These are phyloP conservation scores for Cataglyphis livida DNA, from an alignment of 2,888 invertebrate genomes.

Conservation along the genomic window DNA sequence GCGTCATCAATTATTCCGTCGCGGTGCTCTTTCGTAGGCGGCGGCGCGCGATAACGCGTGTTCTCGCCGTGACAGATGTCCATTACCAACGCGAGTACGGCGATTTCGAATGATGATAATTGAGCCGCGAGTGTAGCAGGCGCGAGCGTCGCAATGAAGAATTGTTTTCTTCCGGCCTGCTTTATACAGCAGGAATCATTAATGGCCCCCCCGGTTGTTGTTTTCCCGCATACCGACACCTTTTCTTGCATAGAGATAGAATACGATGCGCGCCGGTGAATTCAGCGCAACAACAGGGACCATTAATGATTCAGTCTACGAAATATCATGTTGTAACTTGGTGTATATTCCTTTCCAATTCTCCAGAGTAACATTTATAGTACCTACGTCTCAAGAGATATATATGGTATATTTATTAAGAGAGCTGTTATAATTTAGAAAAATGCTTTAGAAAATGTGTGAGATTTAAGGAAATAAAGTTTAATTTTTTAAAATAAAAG, in stretches of 20 bases:
- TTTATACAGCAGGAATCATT: slow-evolving; percentile 8
- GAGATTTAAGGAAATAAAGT: neutral
- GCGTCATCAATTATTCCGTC: slow-evolving; percentile 53
- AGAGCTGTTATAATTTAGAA: neutral
- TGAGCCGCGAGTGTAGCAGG: slow-evolving; percentile 33
- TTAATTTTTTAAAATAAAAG: neutral
- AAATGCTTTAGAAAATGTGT: neutral
- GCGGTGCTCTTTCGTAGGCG: slow-evolving; percentile 50
- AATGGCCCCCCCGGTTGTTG: slow-evolving; percentile 15
- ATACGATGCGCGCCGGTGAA: slow-evolving; percentile 1
- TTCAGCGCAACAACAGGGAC: slow-evolving; percentile 15
- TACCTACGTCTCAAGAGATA: neutral
- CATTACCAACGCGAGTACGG: slow-evolving; percentile 40
- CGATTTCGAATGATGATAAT: slow-evolving; percentile 49
- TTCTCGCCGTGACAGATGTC: slow-evolving; percentile 47
- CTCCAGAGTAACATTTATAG: slow-evolving; percentile 17
- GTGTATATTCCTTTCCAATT: slow-evolving; percentile 23
- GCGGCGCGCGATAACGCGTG: slow-evolving; percentile 45
- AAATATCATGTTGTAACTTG: slow-evolving; percentile 32
- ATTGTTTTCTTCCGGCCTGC: slow-evolving; percentile 32
- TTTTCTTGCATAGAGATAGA: slow-evolving; percentile 37
- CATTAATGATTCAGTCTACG: slow-evolving; percentile 46
- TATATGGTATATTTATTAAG: neutral
- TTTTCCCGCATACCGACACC: slow-evolving; percentile 6
- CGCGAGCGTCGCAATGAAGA: slow-evolving; percentile 2